These are phyloP conservation scores for Ricordea florida DNA, from an alignment of 92 coral and sea anemone genomes.

Conservation along the genomic window DNA sequence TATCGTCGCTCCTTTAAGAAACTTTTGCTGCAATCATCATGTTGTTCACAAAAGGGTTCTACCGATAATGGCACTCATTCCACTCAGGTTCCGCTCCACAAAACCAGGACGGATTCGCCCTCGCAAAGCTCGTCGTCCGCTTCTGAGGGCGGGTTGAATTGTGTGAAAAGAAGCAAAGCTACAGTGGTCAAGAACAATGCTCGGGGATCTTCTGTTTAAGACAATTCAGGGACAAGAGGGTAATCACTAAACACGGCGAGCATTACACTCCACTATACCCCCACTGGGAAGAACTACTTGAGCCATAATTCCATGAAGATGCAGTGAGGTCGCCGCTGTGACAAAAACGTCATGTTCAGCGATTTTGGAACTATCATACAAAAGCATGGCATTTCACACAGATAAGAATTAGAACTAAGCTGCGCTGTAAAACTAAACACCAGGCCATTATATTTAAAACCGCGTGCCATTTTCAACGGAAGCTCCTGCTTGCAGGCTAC, in stretches of 20 bases:
- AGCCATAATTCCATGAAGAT: no score
- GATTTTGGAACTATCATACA: no score
- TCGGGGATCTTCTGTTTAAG: neutral
- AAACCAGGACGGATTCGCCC: neutral
- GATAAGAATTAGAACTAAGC: no score
- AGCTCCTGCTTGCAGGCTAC: no score
- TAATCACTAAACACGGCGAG: neutral
- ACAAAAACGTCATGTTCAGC: no score
- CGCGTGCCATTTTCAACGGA: no score
- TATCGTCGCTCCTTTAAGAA: conserved; percentile 83
- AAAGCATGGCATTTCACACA: no score
- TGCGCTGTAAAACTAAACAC: no score
- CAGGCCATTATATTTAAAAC: no score
- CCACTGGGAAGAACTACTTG: no score
- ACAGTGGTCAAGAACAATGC: neutral
- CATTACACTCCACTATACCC: no score
- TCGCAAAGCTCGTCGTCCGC: conserved; percentile 25
- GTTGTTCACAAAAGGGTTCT: neutral
- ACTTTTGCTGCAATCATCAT: conserved; percentile 22
- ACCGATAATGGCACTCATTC: neutral
- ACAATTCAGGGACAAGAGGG: neutral
- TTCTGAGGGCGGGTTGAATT: conserved; percentile 25
- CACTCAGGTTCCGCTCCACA: conserved; percentile 3
- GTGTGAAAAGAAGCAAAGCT: neutral
- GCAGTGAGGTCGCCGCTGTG: no score